A percentile compares a stretch with the other conserved stretches of the same genome.
Conservation (phyloP, 2,113 vertebrate species). For the Meriones unguiculatus region DNA sequence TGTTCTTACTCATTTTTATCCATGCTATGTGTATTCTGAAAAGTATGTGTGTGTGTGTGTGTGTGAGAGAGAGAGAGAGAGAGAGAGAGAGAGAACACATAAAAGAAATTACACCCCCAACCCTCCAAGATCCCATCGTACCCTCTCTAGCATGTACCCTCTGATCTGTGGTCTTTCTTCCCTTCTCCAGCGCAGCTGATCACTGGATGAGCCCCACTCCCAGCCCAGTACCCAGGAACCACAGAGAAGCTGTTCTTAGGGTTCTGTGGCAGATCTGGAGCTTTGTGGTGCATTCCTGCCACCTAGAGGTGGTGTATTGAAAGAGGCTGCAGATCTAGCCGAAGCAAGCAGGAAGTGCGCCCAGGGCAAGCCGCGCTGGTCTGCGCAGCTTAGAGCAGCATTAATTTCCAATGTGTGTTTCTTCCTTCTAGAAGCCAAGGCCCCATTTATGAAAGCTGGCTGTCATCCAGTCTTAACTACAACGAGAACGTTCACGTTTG, state of each 20-base stretch:
- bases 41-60: background rate
- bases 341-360: background rate
- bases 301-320: slow-evolving; percentile 81
- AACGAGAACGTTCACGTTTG: slow-evolving; percentile 14
- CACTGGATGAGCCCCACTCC: background rate
- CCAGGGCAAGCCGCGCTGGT: background rate
- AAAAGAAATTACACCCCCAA: background rate
- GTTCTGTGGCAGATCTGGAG: background rate
- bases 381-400: background rate
- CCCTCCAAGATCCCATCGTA: background rate
- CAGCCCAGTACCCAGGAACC: background rate
- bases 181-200: background rate
- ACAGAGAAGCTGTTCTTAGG: slow-evolving; percentile 33
- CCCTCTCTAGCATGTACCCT: background rate
- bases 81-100: background rate
- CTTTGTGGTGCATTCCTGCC: slow-evolving; percentile 80
- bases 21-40: background rate
- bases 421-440: background rate
- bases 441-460: background rate
- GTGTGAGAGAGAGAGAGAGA: background rate
- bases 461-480: background rate
- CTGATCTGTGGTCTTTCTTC: background rate
- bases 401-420: background rate
- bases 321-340: background rate
- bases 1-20: background rate